These are phyloP conservation scores for Rhinoptilus africanus DNA, from an alignment of 2,113 vertebrate species.

Conservation along the genomic window DNA sequence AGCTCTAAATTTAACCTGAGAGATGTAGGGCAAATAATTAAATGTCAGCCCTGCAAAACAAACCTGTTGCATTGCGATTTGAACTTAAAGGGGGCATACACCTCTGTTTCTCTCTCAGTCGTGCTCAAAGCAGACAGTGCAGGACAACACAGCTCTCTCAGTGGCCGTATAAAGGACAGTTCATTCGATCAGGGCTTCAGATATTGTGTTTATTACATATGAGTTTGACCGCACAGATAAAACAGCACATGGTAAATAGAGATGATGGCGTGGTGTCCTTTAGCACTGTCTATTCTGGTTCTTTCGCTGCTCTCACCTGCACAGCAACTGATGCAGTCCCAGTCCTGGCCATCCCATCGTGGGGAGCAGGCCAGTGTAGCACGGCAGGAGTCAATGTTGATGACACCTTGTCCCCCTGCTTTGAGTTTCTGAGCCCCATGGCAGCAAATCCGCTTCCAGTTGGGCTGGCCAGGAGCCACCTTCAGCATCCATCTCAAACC, in stretches of 20 bases:
- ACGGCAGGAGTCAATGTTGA: background rate
- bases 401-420: background rate
- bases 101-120: background rate
- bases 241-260: background rate
- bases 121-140: background rate
- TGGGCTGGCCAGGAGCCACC: background rate
- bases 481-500: background rate
- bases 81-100: background rate
- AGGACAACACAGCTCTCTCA: background rate
- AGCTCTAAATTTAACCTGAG: conserved; percentile 43
- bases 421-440: background rate
- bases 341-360: background rate
- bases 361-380: background rate
- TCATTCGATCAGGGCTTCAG: background rate
- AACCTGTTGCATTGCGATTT: background rate
- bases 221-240: background rate
- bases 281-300: background rate
- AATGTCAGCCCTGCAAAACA: conserved; percentile 55
- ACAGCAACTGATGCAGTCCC: background rate
- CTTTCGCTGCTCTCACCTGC: background rate
- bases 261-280: background rate
- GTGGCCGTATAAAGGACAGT: background rate
- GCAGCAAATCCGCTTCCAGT: background rate
- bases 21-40: conserved; percentile 40
- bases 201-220: background rate